Base-by-base conservation (phyloP, 2,113 vertebrate genomes). In the Panthera tigris region DNA sequence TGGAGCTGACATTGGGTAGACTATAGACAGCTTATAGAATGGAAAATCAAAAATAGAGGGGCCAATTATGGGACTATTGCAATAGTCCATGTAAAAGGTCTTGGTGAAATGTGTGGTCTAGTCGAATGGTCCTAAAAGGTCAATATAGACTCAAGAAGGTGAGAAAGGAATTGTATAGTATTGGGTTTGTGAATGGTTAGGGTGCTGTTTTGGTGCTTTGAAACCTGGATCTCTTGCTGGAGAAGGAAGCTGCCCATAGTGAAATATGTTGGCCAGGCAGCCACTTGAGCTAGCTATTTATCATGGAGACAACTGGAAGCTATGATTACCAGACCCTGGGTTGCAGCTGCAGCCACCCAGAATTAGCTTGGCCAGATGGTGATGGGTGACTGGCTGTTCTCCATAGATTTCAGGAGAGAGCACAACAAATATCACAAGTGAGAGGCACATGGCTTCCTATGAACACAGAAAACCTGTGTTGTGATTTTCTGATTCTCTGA, bases 361-460 rank as follows among this genome's bases (percentile, higher is more conserved):
- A 98, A 98, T 98, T 98, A 99, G 98, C 98, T 97, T 97, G 97
- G 98, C 98, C 99, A 99, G 98, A 99, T 99, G 99, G 99, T 98
- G 98, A 98, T 94, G 97, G 98, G 97, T 98, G 97, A 98, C 98
- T 98, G 98, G 98, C 98, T 98, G 97, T 98, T 98, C 98, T 99
- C 98, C 98, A 98, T 71, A 76, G 98, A 98, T 97, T 98, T 98
- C 95, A 45, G 92, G 50, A 97, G 96, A 97, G 95, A 91, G 50
- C 78, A 95, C 81, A 93, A 50, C 27, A 96, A 97, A 94, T 97
- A 98, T 94, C 89, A 94, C 89, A 98, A 98, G 97, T 2, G 50
- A 96, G 73, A 88, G 57, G 76, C 61, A 27, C 57, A 7, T 27
- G 57, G 76, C 57, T 87, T 92, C 33, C 85, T 41, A 23, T 16